phyloP scores from a whole-genome alignment of 2,113 vertebrate genomes.

The Dromiciops gliroides region DNA sequence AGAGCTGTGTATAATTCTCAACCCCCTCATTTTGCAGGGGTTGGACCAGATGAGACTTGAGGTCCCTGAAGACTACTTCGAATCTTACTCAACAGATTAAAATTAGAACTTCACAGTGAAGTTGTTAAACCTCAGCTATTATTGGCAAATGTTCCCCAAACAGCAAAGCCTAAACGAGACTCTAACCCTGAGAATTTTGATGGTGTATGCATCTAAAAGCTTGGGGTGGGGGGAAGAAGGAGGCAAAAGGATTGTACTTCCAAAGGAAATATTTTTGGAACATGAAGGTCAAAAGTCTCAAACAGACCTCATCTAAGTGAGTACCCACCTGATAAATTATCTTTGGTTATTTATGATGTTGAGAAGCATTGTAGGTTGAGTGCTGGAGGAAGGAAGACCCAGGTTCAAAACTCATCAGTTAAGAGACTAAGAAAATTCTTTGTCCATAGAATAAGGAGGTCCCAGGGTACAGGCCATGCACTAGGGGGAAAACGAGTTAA shows the following conservation, averaged over 20 bases:
- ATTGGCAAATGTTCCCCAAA: background rate
- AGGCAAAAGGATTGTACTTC: background rate
- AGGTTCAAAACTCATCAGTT: background rate
- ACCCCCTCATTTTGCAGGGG: background rate
- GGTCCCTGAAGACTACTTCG: background rate
- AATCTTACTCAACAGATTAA: background rate
- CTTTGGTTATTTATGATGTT: background rate
- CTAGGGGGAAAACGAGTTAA: background rate
- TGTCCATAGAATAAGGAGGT: background rate
- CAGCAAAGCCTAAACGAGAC: background rate
- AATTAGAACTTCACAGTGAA: background rate
- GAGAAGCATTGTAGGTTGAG: background rate
- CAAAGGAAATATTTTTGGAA: background rate
- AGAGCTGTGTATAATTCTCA: background rate
- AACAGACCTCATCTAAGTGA: background rate
- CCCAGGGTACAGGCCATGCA: background rate
- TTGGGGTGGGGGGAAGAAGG: background rate
- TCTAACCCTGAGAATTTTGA: background rate
- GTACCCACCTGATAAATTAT: background rate
- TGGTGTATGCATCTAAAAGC: background rate
- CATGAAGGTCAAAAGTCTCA: background rate
- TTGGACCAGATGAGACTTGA: background rate
- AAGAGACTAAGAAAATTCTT: too few species aligned
- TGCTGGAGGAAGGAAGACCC: background rate
- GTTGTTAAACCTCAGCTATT: background rate